A percentile compares a stretch with the other conserved stretches of the same genome.
These are phyloP conservation scores for Spinibarbus caldwelli DNA, from an alignment of 2,797 vertebrate species.

Conservation along the genomic window DNA sequence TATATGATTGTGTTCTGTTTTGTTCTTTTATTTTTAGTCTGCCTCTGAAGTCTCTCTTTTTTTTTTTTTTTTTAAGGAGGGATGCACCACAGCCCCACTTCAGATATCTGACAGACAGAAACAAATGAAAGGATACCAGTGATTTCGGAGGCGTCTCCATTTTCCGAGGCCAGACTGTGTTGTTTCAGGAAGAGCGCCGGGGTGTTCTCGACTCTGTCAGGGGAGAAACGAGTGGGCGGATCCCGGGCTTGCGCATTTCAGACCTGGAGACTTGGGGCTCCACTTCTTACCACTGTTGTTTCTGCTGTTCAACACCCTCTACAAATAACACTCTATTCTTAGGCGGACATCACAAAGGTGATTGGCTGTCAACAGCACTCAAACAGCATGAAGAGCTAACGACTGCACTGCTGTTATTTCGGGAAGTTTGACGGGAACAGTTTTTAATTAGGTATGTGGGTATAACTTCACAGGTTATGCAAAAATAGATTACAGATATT, in stretches of 20 bases:
- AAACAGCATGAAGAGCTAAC: slow-evolving; percentile 31
- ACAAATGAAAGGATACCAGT: slow-evolving; percentile 4
- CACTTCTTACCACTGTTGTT: slow-evolving; percentile 40
- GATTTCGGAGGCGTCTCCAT: slow-evolving; percentile 3
- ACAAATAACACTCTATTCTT: slow-evolving; percentile 55
- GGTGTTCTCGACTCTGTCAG: slow-evolving; percentile 54
- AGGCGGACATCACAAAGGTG: slow-evolving; percentile 45
- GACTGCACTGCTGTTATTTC: slow-evolving; percentile 28
- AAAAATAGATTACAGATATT: slow-evolving; percentile 16
- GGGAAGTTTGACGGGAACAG: not conserved
- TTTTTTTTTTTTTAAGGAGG: slow-evolving; percentile 23
- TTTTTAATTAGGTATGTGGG: slow-evolving; percentile 31
- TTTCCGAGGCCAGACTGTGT: slow-evolving; percentile 30
- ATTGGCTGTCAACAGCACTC: slow-evolving; percentile 44
- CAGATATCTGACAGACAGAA: slow-evolving; percentile 13
- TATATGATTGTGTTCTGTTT: slow-evolving; percentile 10
- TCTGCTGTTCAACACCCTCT: slow-evolving; percentile 42
- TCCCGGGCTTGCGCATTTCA: slow-evolving; percentile 46
- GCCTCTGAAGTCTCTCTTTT: slow-evolving; percentile 10
- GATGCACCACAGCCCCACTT: slow-evolving; percentile 6
- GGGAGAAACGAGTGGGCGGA: slow-evolving; percentile 57
- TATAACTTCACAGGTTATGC: slow-evolving; percentile 15
- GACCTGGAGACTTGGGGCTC: slow-evolving; percentile 49
- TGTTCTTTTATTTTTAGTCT: slow-evolving; percentile 5
- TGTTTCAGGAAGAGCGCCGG: slow-evolving; percentile 17